phyloP scores from a whole-genome alignment of 2,113 vertebrate genomes.

The Rutilus rutilus region DNA sequence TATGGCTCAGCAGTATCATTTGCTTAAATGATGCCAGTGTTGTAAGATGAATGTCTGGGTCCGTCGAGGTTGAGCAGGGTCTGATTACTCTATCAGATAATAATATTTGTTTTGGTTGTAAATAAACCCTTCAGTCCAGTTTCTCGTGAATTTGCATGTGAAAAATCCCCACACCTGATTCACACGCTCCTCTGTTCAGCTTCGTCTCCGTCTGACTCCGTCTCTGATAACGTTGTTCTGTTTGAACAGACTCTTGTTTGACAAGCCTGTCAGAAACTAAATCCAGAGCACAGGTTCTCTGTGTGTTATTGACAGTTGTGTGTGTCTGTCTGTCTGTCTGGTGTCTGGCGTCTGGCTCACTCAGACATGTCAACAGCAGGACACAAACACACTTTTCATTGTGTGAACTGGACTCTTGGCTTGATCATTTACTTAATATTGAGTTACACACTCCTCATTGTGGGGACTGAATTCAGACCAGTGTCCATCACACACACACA shows the following conservation, averaged over 20 bases:
- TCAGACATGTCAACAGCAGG: slow-evolving; percentile 8
- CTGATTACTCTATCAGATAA: slow-evolving; percentile 23
- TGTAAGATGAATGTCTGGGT: not conserved
- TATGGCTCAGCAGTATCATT: not conserved
- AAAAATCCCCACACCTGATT: slow-evolving; percentile 25
- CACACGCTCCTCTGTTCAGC: not conserved
- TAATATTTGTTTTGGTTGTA: slow-evolving; percentile 26
- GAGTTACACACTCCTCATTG: slow-evolving; percentile 27
- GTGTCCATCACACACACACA: not conserved
- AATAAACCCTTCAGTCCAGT: not conserved
- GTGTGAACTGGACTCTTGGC: not conserved
- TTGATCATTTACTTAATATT: slow-evolving; percentile 24
- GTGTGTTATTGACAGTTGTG: slow-evolving; percentile 4
- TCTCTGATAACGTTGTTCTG: not conserved
- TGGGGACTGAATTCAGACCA: slow-evolving; percentile 2
- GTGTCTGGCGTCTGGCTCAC: not conserved
- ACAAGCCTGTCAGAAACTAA: not conserved
- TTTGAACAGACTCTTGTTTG: not conserved
- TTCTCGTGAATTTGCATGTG: slow-evolving; percentile 14
- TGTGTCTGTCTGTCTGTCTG: not conserved
- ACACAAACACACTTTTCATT: slow-evolving; percentile 5
- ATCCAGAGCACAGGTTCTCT: not conserved
- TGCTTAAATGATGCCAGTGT: not conserved
- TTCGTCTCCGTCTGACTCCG: not conserved
- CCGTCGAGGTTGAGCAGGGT: not conserved